Conservation (phyloP, 2,888 invertebrate species). For the Coremacera marginata region DNA sequence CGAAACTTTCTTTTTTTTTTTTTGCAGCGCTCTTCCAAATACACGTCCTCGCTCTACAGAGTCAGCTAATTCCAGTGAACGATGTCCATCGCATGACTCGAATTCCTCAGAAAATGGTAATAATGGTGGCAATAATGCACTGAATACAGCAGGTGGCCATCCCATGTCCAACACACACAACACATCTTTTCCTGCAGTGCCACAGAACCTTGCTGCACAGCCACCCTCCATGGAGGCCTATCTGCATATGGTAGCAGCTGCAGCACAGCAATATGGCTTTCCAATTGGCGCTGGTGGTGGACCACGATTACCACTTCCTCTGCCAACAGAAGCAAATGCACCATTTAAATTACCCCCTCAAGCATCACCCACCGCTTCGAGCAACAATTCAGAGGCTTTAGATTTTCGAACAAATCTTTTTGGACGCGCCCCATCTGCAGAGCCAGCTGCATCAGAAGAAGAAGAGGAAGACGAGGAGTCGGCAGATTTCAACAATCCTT, state of each 20-base stretch:
- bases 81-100: conserved; percentile 84
- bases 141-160: conserved; percentile 29
- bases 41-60: conserved; percentile 67
- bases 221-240: conserved; percentile 88
- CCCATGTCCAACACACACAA: conserved; percentile 53
- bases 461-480: conserved; percentile 76
- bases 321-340: conserved; percentile 77
- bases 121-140: conserved; percentile 38
- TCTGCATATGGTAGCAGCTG: conserved; percentile 78
- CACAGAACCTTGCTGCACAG: conserved; percentile 74
- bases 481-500: conserved; percentile 72
- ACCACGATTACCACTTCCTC: conserved; percentile 72
- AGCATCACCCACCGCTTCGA: conserved; percentile 70
- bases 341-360: conserved; percentile 67
- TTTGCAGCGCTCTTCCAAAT: conserved; percentile 65
- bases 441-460: conserved; percentile 70
- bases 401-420: conserved; percentile 85
- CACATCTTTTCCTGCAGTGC: conserved; percentile 64
- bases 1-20: background rate
- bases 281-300: conserved; percentile 73
- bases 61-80: conserved; percentile 73
- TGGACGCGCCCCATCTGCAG: conserved; percentile 71
- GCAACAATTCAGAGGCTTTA: conserved; percentile 76
- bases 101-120: conserved; percentile 76
- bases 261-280: conserved; percentile 80